Percentiles rank a stretch among this genome's conserved stretches.
These are phyloP conservation scores for Osmerus mordax DNA, from an alignment of 2,113 vertebrate genomes.

Conservation along the genomic window DNA sequence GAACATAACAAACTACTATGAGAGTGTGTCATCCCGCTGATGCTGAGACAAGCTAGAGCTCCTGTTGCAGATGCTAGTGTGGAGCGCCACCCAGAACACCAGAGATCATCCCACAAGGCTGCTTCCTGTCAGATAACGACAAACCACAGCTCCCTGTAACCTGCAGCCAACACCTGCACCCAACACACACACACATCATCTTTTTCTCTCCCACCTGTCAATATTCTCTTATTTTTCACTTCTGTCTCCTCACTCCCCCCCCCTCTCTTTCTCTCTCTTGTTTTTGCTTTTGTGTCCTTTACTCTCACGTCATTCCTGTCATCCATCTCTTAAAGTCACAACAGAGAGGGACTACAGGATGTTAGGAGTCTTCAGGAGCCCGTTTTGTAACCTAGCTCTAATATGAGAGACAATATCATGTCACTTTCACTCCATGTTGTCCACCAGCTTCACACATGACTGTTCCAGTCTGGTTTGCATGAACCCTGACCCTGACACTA, in stretches of 20 bases:
- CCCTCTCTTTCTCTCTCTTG: not conserved
- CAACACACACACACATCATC: conserved; percentile 21
- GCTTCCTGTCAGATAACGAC: conserved; percentile 43
- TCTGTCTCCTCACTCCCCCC: not conserved
- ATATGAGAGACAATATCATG: too few relatives aligned
- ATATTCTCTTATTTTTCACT: not conserved
- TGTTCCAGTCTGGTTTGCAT: too few relatives aligned
- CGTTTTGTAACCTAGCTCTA: too few relatives aligned
- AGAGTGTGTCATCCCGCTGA: not conserved
- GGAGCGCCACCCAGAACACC: not conserved
- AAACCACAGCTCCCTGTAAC: conserved; percentile 16
- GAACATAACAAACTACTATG: too few relatives aligned
- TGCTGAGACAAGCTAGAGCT: not conserved
- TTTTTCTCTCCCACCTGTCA: not conserved
- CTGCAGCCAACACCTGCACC: not conserved
- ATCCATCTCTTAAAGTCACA: not conserved
- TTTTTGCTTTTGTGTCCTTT: not conserved
- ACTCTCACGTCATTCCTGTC: not conserved
- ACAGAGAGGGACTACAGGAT: too few relatives aligned
- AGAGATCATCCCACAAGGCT: conserved; percentile 33
- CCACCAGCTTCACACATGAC: too few relatives aligned
- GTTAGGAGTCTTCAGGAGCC: too few relatives aligned
- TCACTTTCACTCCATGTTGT: too few relatives aligned
- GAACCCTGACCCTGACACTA: too few relatives aligned
- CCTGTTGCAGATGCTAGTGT: not conserved